These are phyloP conservation scores for Geophilus truncorum DNA, from an alignment of 2,888 invertebrate species.

Conservation along the genomic window DNA sequence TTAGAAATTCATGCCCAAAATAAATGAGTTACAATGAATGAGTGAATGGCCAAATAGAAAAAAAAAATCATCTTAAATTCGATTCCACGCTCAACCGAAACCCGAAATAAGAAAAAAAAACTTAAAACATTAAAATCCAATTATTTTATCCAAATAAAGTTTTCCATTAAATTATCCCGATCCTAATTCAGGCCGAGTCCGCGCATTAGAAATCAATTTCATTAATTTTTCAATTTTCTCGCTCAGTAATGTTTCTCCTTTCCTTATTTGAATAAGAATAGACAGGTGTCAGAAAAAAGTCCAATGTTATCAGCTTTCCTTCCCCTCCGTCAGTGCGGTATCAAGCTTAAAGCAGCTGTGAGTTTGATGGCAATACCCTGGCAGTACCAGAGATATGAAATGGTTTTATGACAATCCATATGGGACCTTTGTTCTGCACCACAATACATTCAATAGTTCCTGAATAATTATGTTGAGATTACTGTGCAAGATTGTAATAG, in stretches of 20 bases:
- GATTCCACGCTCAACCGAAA: no score
- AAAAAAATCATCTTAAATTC: no score
- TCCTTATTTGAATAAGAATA: background rate
- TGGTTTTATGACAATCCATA: background rate
- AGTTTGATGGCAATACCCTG: background rate
- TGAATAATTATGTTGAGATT: conserved; percentile 17
- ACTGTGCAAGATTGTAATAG: background rate
- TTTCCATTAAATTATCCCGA: no score
- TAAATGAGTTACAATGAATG: no score
- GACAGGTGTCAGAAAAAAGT: background rate
- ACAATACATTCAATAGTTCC: conserved; percentile 1
- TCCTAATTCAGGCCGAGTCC: no score
- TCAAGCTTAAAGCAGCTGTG: background rate
- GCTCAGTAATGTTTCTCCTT: background rate
- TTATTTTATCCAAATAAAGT: no score
- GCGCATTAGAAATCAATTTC: background rate
- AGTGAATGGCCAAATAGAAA: no score
- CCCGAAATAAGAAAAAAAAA: no score
- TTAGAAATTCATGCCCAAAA: no score
- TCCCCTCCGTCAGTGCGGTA: background rate
- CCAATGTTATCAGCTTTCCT: background rate
- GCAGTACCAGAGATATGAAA: background rate
- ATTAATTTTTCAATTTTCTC: background rate
- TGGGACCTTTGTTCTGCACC: background rate
- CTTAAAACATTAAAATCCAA: no score